A percentile compares a stretch with the other conserved stretches of the same genome.
phyloP scores from a whole-genome alignment of 2,888 invertebrate genomes.

The Tinea semifulvella region DNA sequence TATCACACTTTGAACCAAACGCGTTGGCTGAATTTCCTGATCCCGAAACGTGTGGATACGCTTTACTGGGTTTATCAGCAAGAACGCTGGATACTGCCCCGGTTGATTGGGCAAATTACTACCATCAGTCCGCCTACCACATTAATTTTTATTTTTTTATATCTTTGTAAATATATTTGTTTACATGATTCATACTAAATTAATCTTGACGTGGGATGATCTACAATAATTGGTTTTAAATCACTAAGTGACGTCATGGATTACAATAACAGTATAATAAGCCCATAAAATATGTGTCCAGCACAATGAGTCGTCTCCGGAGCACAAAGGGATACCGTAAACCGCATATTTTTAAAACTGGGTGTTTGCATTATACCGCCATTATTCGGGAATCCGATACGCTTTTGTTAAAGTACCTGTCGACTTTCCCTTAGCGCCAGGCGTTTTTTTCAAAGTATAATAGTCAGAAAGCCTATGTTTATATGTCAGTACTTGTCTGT shows the following conservation, averaged over 20 bases:
- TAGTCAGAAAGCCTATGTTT: constrained; percentile 33
- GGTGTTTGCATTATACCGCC: constrained; percentile 27
- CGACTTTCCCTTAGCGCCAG: constrained; percentile 46
- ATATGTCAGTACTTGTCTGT: constrained; percentile 29
- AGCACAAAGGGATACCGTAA: constrained; percentile 37
- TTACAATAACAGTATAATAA: constrained; percentile 17
- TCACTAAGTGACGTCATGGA: constrained; percentile 17
- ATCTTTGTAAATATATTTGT: too few relatives aligned
- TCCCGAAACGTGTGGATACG: too few relatives aligned
- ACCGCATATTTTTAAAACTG: constrained; percentile 38
- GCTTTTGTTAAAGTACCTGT: constrained; percentile 37
- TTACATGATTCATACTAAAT: too few relatives aligned
- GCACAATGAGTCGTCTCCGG: constrained; percentile 23
- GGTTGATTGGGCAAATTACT: too few relatives aligned
- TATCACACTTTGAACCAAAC: too few relatives aligned
- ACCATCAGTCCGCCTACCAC: too few relatives aligned
- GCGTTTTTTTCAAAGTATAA: constrained; percentile 38
- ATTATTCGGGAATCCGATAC: constrained; percentile 33
- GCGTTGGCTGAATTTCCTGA: too few relatives aligned
- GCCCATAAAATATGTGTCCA: constrained; percentile 14
- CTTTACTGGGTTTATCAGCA: too few relatives aligned
- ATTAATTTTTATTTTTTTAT: too few relatives aligned
- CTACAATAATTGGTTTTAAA: too few relatives aligned
- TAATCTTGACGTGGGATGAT: too few relatives aligned
- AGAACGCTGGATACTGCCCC: too few relatives aligned